Base-by-base conservation (phyloP, 2,888 invertebrate genomes). In the Brenthis hecate region DNA sequence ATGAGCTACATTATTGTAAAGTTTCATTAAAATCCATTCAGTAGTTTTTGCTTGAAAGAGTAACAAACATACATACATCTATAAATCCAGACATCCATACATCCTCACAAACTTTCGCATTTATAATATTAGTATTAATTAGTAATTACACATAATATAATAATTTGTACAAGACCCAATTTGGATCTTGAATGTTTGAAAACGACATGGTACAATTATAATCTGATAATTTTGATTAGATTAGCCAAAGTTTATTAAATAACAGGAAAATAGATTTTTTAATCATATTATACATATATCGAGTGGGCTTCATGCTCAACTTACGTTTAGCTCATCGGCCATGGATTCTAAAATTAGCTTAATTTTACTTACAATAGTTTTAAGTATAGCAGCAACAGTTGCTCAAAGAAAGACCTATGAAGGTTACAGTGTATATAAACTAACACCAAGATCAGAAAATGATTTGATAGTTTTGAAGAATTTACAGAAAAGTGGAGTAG, bases 341-440 rank as follows among this genome's bases (percentile, higher is more conserved):
- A 43, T 43, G 36, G 36, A 11, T 43, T 43, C 36, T 8, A 43
- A 43, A 11, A 43, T 2, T 43, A 43, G 3, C 14, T 51, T 51
- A n/a, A 13, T 14, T 6, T n/a, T 51, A 51, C 14, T 51, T 3
- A n/a, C 51, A 43, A 43, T 43, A 43, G 16, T 32, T 3, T 3
- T 58, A 23, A 48, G 77, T 36, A 53, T 77, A 71, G 19, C 77
- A 11, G 13, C 71, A 51, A 16, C 73, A 47, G 66, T 72, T 13
- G 79, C 79, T 19, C 73, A 72, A 64, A 76, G 75, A 47, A 81
- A 75, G 73, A 84, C 82, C 56, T 95, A 93, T 76, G 90, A 94
- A 68, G 94, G 94, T 23, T 95, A 94, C 74, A 94, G 93, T 74
- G 92, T 95, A 5, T 95, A 93, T 73, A 90, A 94, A 77, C 83